A percentile compares a stretch with the other conserved stretches of the same genome.
Evolutionary conservation across 1,140 invertebrate genomes (phyloP).

Genomic region (Lamellibrachia luymesi): DNA sequence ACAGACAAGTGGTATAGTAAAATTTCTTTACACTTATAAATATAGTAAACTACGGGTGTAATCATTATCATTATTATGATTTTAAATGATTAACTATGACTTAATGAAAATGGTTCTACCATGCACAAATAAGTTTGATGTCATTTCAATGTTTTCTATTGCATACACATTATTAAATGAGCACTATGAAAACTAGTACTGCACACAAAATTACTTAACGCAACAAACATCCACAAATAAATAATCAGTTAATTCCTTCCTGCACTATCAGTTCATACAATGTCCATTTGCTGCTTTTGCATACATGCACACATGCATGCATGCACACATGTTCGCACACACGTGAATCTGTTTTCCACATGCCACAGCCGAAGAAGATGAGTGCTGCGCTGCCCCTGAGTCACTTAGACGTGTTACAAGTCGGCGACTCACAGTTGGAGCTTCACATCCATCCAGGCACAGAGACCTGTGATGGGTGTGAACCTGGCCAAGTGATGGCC

Average conservation of each 20-base stretch:
- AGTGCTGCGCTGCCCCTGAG: slow-evolving; percentile 65
- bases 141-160: neutral
- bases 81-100: too few species aligned
- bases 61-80: too few species aligned
- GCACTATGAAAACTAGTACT: neutral
- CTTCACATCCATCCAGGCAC: slow-evolving; percentile 83
- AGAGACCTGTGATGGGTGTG: slow-evolving; percentile 85
- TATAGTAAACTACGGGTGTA: too few species aligned
- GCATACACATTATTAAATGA: neutral
- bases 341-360: neutral
- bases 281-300: neutral
- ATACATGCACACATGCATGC: neutral
- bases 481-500: slow-evolving; percentile 73
- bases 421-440: slow-evolving; percentile 73
- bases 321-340: neutral
- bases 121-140: too few species aligned
- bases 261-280: neutral
- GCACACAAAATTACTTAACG: neutral
- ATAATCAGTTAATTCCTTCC: neutral
- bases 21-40: too few species aligned
- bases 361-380: slow-evolving; percentile 64
- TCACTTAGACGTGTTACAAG: slow-evolving; percentile 70
- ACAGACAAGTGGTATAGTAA: too few species aligned
- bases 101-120: too few species aligned
- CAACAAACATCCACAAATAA: neutral